Evolutionary conservation across 2,888 invertebrate genomes (phyloP).

Genomic region (Lingula anatina): DNA sequence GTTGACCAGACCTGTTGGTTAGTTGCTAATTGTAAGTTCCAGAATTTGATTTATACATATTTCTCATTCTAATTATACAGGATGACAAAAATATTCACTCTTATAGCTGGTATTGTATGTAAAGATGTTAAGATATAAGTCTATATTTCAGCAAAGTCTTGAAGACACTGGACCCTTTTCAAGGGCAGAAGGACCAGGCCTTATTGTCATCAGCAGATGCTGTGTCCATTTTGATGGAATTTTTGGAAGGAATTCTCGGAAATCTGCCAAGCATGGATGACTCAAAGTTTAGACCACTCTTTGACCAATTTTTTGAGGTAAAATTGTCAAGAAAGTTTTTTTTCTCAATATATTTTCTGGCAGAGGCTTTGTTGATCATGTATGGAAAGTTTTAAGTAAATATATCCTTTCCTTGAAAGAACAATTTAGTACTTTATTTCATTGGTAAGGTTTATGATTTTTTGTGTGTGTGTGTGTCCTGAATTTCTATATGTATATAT

Average conservation of each 20-base stretch:
- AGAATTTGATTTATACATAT: too few relatives aligned
- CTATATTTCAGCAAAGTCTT: conserved; percentile 58
- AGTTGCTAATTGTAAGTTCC: too few relatives aligned
- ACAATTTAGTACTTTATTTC: too few relatives aligned
- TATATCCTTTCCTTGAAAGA: too few relatives aligned
- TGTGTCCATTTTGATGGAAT: conserved; percentile 21
- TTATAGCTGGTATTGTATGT: neutral
- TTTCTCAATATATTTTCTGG: too few relatives aligned
- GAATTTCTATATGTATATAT: too few relatives aligned
- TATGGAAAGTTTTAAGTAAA: too few relatives aligned
- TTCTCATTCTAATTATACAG: too few relatives aligned
- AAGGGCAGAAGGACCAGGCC: conserved; percentile 66
- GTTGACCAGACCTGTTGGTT: too few relatives aligned
- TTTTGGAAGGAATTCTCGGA: conserved; percentile 15
- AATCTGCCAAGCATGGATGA: conserved; percentile 10
- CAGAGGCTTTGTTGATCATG: too few relatives aligned
- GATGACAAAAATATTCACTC: neutral
- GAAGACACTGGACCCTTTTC: conserved; percentile 71
- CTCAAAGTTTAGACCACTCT: conserved; percentile 12
- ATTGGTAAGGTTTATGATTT: too few relatives aligned
- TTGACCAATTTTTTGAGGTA: conserved; percentile 30
- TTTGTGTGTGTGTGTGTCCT: too few relatives aligned
- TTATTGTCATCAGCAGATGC: conserved; percentile 55
- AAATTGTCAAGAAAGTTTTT: neutral
- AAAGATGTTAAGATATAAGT: conserved; percentile 2